phyloP scores from a whole-genome alignment of 37 sponge, comb jelly and placozoan species.

The Chondrilla cf. caribensis region DNA sequence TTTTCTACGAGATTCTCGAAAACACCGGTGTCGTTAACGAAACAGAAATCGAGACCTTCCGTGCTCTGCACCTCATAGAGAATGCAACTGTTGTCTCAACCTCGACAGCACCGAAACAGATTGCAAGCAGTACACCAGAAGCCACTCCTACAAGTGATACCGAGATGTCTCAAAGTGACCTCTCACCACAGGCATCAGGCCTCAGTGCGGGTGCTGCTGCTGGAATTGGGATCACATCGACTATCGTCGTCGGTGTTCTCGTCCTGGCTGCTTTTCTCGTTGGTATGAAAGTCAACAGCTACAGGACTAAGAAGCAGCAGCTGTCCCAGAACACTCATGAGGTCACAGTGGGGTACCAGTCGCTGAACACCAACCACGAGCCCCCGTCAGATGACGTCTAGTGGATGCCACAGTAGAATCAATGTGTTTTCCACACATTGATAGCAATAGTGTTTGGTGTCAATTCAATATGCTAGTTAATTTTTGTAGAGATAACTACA shows the following conservation, averaged over 20 bases:
- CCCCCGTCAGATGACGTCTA: too few relatives aligned
- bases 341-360: not conserved
- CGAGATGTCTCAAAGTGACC: too few relatives aligned
- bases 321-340: not conserved
- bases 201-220: not conserved
- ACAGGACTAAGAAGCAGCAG: not conserved
- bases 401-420: too few relatives aligned
- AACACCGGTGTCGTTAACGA: not conserved
- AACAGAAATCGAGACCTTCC: not conserved
- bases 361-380: not conserved
- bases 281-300: not conserved
- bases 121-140: too few relatives aligned
- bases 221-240: not conserved
- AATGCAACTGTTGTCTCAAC: not conserved
- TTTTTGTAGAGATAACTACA: too few relatives aligned
- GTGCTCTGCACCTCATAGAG: not conserved
- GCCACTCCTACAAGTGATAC: not conserved
- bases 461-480: too few relatives aligned
- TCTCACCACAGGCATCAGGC: not conserved
- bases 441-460: too few relatives aligned
- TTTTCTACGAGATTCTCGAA: not conserved
- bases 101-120: not conserved
- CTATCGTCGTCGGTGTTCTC: not conserved
- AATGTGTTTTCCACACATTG: too few relatives aligned
- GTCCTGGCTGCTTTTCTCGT: not conserved